A percentile compares a stretch with the other conserved stretches of the same genome.
These are phyloP conservation scores for Aproaerema taeniolella DNA, from an alignment of 2,888 invertebrate species.

Conservation along the genomic window DNA sequence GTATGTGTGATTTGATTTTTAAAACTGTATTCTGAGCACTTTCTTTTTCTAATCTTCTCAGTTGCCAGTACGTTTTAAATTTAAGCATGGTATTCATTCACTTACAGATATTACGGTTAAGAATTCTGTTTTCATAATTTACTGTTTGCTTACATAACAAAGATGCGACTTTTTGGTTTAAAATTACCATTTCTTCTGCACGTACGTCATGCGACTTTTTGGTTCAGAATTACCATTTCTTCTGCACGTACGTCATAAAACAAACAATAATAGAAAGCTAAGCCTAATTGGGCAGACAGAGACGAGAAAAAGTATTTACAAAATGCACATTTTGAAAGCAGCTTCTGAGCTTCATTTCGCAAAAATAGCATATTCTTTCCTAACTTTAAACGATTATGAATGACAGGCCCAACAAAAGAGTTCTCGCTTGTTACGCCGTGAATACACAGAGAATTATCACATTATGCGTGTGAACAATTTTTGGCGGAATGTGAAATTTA, in stretches of 20 bases:
- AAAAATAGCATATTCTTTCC: neutral
- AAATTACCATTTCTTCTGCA: no score
- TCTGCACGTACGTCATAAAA: slow-evolving; percentile 9
- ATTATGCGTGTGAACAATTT: slow-evolving; percentile 52
- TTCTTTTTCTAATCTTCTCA: slow-evolving; percentile 25
- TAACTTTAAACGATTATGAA: neutral
- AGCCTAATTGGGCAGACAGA: slow-evolving; percentile 9
- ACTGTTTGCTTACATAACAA: no score
- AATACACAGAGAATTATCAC: slow-evolving; percentile 46
- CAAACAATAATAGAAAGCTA: slow-evolving; percentile 32
- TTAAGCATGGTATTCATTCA: neutral
- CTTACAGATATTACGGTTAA: neutral
- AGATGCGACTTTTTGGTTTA: no score
- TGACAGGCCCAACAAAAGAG: slow-evolving; percentile 30
- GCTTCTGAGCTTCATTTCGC: no score
- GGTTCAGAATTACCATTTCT: neutral
- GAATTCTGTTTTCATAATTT: no score
- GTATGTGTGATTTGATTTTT: slow-evolving; percentile 45
- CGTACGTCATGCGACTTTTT: no score
- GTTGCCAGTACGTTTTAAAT: neutral
- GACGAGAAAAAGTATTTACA: neutral
- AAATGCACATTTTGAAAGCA: neutral
- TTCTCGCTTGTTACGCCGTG: slow-evolving; percentile 47
- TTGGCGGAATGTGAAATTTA: slow-evolving; percentile 42
- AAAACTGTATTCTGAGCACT: slow-evolving; percentile 31